phyloP scores from a whole-genome alignment of 2,113 vertebrate genomes.

The Climacteris rufus region DNA sequence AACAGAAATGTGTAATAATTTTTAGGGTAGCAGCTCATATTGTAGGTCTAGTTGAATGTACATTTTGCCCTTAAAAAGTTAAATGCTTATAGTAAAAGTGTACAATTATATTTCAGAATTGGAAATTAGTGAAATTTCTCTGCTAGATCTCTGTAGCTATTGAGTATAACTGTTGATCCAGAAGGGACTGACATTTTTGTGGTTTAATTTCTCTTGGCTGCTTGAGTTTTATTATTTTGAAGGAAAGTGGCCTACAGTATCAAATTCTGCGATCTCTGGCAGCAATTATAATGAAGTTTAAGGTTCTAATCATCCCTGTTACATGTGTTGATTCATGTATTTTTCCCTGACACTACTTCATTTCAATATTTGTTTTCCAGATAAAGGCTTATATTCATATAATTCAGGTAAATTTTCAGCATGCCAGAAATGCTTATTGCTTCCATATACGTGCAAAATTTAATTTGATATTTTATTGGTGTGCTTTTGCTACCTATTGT shows the following conservation, averaged over 20 bases:
- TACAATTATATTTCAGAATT: background rate
- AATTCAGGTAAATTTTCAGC: constrained; percentile 90
- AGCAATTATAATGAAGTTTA: background rate
- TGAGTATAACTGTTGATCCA: background rate
- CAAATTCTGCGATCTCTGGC: background rate
- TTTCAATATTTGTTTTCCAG: constrained; percentile 86
- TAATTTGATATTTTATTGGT: constrained; percentile 45
- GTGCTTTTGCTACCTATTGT: constrained; percentile 59
- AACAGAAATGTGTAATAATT: background rate
- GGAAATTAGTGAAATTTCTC: background rate
- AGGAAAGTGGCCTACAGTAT: background rate
- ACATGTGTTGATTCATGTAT: constrained; percentile 54
- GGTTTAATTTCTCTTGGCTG: constrained; percentile 20
- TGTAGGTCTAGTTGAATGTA: background rate
- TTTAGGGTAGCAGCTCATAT: background rate
- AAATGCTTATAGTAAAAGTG: background rate
- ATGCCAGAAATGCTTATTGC: constrained; percentile 67
- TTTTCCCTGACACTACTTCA: constrained; percentile 73
- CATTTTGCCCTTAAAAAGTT: background rate
- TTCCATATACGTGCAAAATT: constrained; percentile 44
- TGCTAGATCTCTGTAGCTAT: background rate
- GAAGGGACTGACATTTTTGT: background rate
- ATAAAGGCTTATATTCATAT: constrained; percentile 89
- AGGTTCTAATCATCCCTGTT: constrained; percentile 51
- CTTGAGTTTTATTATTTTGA: background rate